These are phyloP conservation scores for Scolopax rusticola DNA, from an alignment of 2,797 vertebrate species.

Conservation along the genomic window DNA sequence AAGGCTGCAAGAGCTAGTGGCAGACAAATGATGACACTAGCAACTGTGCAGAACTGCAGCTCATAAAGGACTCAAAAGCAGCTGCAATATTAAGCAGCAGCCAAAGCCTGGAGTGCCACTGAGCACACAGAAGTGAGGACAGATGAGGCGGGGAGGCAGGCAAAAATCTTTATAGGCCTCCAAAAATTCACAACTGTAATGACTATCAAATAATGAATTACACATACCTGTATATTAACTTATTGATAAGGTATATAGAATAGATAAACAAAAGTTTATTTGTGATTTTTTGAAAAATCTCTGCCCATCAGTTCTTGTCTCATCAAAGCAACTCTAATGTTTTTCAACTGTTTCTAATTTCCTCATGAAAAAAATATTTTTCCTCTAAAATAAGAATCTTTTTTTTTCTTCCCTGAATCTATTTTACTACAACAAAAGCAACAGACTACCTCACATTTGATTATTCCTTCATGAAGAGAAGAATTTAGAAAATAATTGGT, in stretches of 20 bases:
- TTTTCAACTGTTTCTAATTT: background rate
- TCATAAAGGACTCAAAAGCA: background rate
- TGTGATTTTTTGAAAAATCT: background rate
- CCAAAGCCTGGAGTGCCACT: background rate
- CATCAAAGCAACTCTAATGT: background rate
- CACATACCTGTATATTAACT: background rate
- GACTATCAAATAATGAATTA: background rate
- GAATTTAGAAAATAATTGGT: background rate
- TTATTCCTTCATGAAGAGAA: background rate
- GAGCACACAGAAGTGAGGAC: background rate
- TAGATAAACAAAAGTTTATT: background rate
- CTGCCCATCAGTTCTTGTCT: background rate
- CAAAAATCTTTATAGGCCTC: background rate
- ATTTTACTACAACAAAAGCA: background rate
- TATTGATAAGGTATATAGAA: background rate
- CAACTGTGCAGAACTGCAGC: background rate
- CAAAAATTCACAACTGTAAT: background rate
- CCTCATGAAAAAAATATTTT: background rate
- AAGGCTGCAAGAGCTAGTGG: background rate
- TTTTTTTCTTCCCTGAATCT: background rate
- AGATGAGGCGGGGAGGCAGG: background rate
- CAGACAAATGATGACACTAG: background rate
- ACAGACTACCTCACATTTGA: background rate
- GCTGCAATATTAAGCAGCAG: background rate
- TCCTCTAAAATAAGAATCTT: background rate